phyloP scores from a whole-genome alignment of 2,113 vertebrate genomes.

The Pollimyrus isidori region DNA sequence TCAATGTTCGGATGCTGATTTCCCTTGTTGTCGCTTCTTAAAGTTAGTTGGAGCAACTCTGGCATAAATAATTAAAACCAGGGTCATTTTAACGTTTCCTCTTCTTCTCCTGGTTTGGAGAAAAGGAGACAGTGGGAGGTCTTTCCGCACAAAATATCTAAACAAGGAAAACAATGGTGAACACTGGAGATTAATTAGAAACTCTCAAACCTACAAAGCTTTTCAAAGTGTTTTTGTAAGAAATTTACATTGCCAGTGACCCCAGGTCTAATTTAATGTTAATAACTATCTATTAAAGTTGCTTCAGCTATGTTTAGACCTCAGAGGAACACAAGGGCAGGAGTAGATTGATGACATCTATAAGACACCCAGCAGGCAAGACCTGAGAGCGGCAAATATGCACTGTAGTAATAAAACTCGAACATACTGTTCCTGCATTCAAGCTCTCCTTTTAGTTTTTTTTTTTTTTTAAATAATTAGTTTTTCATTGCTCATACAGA shows the following conservation, averaged over 20 bases:
- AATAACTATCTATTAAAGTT: constrained; percentile 59
- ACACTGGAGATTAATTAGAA: constrained; percentile 60
- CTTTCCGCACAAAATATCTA: constrained; percentile 6
- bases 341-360: constrained; percentile 76
- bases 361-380: constrained; percentile 69
- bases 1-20: constrained; percentile 1
- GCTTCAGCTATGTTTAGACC: constrained; percentile 57
- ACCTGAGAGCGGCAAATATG: neutral
- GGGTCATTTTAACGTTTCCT: constrained; percentile 2
- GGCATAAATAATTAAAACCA: constrained; percentile 11
- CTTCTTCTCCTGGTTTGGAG: neutral
- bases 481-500: constrained; percentile 11
- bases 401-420: constrained; percentile 7
- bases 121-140: constrained; percentile 6
- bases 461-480: constrained; percentile 16
- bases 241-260: constrained; percentile 47
- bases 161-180: constrained; percentile 16
- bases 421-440: neutral
- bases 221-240: constrained; percentile 50
- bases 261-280: constrained; percentile 57
- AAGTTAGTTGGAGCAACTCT: constrained; percentile 7
- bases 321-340: constrained; percentile 53
- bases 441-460: neutral
- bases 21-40: neutral
- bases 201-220: constrained; percentile 51